These are phyloP conservation scores for Boulengerochromis microlepis DNA, from an alignment of 2,113 vertebrate genomes.

Conservation along the genomic window DNA sequence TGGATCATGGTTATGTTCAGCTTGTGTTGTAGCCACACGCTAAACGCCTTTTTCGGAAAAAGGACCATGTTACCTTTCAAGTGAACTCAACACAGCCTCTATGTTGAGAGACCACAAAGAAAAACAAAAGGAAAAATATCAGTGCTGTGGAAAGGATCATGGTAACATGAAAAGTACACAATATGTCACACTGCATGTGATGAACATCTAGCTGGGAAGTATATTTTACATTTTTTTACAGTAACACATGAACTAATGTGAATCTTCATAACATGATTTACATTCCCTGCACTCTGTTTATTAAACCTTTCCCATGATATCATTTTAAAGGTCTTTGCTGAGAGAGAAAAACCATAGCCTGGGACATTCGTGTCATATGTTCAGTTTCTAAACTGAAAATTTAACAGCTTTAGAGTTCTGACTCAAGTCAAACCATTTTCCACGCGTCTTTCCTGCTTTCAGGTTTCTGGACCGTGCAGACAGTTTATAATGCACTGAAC, in stretches of 20 bases:
- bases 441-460: not conserved
- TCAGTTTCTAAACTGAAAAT: not conserved
- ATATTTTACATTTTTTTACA: not conserved
- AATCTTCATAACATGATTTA: not conserved
- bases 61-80: not conserved
- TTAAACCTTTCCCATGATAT: not conserved
- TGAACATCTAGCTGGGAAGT: not conserved
- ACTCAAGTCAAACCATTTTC: not conserved
- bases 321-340: not conserved
- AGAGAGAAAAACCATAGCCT: not conserved
- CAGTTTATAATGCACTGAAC: not conserved
- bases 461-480: not conserved
- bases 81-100: not conserved
- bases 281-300: not conserved
- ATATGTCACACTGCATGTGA: not conserved
- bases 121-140: not conserved
- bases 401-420: not conserved
- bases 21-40: not conserved
- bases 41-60: not conserved
- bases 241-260: not conserved
- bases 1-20: not conserved
- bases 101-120: not conserved
- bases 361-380: not conserved
- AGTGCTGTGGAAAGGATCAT: not conserved
- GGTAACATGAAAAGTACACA: not conserved